These are phyloP conservation scores for Phortica magna DNA, from an alignment of 2,888 invertebrate species.

Conservation along the genomic window DNA sequence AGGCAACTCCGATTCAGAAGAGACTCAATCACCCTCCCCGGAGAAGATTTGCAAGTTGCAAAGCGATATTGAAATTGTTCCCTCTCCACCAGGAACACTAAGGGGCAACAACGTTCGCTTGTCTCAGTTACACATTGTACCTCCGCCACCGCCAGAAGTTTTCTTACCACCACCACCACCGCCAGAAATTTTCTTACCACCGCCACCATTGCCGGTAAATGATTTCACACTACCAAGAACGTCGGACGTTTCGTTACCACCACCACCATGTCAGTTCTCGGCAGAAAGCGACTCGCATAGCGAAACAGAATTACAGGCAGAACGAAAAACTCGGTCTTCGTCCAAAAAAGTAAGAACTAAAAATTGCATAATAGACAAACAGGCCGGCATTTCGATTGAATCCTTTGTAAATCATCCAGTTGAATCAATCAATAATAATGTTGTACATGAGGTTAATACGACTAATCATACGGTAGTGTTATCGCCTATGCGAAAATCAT, in stretches of 20 bases:
- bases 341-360: background rate
- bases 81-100: slow-evolving; percentile 41
- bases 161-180: slow-evolving; percentile 15
- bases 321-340: background rate
- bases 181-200: background rate
- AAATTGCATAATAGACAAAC: background rate
- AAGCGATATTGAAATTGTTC: slow-evolving; percentile 41
- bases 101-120: background rate
- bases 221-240: no score
- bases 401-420: no score
- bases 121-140: slow-evolving; percentile 42
- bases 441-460: no score
- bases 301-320: no score
- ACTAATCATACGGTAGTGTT: no score
- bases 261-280: slow-evolving; percentile 2
- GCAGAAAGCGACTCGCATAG: no score
- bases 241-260: background rate
- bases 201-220: slow-evolving; percentile 9
- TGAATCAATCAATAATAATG: no score
- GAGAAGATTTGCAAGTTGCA: background rate
- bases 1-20: slow-evolving; percentile 50
- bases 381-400: no score
- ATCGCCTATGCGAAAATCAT: background rate
- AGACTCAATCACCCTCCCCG: background rate
- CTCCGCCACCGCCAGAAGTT: slow-evolving; percentile 40